phyloP scores from a whole-genome alignment of 1,140 invertebrate species.

The Ericerus pela region DNA sequence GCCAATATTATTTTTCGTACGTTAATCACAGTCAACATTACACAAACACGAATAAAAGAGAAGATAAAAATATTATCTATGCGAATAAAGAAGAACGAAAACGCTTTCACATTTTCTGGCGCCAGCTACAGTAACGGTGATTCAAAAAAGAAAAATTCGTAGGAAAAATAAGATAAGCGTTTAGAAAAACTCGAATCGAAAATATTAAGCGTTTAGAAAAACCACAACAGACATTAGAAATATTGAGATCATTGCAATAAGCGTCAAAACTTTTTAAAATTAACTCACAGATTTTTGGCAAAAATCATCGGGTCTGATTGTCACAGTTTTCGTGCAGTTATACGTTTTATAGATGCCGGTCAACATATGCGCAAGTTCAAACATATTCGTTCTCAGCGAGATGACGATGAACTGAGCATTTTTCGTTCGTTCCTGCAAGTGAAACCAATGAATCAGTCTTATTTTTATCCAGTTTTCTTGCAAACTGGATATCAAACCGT shows the following conservation, averaged over 20 bases:
- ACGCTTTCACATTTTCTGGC: not conserved
- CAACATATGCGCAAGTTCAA: constrained; percentile 78
- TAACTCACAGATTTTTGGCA: not conserved
- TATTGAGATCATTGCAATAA: not conserved
- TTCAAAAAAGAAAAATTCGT: not conserved
- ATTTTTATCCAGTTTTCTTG: no score
- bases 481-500: no score
- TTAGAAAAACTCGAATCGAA: not conserved
- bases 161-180: not conserved
- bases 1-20: not conserved
- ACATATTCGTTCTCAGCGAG: constrained; percentile 94
- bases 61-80: no score
- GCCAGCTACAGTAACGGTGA: not conserved
- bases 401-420: constrained; percentile 99
- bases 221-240: not conserved
- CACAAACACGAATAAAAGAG: no score
- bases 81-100: no score
- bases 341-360: constrained; percentile 93
- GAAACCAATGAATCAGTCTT: no score
- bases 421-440: constrained; percentile 74
- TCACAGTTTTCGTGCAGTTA: constrained; percentile 70
- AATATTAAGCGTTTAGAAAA: not conserved
- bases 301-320: constrained; percentile 36
- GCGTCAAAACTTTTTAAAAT: not conserved
- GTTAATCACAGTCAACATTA: not conserved